A percentile compares a stretch with the other conserved stretches of the same genome.
Evolutionary conservation across 2,113 vertebrate species (phyloP).

Genomic region (Oncorhynchus gorbuscha): DNA sequence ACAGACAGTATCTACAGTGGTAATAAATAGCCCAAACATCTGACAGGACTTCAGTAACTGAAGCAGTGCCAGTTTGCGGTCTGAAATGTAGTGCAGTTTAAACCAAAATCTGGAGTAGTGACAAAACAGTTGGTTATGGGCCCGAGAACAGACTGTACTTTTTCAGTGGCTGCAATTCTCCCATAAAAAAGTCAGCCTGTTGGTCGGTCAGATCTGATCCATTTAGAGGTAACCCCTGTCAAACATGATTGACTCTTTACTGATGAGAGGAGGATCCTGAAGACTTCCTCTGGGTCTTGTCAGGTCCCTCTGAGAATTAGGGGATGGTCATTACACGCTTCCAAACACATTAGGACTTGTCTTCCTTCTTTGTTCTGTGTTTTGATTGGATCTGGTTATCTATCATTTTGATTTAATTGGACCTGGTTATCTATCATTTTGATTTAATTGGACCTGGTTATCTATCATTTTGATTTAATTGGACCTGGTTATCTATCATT

Average conservation of each 20-base stretch:
- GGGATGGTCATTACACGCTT: neutral
- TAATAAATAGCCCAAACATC: neutral
- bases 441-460: too few species aligned
- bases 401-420: too few species aligned
- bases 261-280: neutral
- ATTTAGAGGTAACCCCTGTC: slow-evolving; percentile 42
- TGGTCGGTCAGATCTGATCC: slow-evolving; percentile 34
- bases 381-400: too few species aligned
- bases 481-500: too few species aligned
- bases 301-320: neutral
- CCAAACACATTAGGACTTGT: too few species aligned
- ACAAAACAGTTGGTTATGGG: slow-evolving; percentile 42
- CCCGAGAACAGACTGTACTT: slow-evolving; percentile 45
- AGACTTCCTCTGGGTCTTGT: neutral
- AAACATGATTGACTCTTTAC: slow-evolving; percentile 26
- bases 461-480: too few species aligned
- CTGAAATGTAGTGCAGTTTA: slow-evolving; percentile 24
- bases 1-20: neutral
- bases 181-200: slow-evolving; percentile 49
- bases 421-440: too few species aligned
- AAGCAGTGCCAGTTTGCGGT: slow-evolving; percentile 43
- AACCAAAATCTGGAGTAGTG: slow-evolving; percentile 49
- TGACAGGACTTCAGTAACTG: slow-evolving; percentile 32
- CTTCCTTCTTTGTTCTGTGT: too few species aligned
- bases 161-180: slow-evolving; percentile 52